A percentile compares a stretch with the other conserved stretches of the same genome.
phyloP scores from a whole-genome alignment of 1,140 invertebrate species.

The Bombus breviceps region DNA sequence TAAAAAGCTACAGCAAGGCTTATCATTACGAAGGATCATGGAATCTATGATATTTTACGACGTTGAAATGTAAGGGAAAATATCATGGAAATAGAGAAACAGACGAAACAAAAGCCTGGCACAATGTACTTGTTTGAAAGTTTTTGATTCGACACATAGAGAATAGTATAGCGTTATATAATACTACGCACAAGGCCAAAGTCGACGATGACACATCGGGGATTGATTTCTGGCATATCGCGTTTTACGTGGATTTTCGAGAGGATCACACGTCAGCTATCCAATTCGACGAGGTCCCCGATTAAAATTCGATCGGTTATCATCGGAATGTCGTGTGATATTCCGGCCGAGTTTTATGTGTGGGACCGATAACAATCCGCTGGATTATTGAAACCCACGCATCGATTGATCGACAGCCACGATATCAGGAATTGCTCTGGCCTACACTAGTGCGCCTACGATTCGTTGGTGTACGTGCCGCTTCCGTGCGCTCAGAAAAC shows the following conservation, averaged over 20 bases:
- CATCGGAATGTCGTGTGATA: slow-evolving; percentile 58
- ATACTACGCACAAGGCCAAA: slow-evolving; percentile 44
- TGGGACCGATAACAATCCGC: slow-evolving; percentile 63
- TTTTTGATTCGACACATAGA: slow-evolving; percentile 25
- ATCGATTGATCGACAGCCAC: slow-evolving; percentile 56
- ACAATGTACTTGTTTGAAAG: neutral
- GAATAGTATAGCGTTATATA: slow-evolving; percentile 4
- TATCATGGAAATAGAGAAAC: neutral
- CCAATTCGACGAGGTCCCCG: slow-evolving; percentile 53
- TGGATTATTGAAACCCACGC: slow-evolving; percentile 60
- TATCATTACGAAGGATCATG: no score
- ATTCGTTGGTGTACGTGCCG: neutral
- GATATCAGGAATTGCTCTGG: slow-evolving; percentile 61
- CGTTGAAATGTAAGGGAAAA: neutral
- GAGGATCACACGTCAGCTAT: slow-evolving; percentile 64
- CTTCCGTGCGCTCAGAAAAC: neutral
- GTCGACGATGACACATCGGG: slow-evolving; percentile 51
- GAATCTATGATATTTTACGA: no score
- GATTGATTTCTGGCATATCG: slow-evolving; percentile 63
- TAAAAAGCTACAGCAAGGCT: no score
- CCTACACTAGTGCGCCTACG: neutral
- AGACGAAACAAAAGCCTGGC: neutral
- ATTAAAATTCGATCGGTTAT: slow-evolving; percentile 72
- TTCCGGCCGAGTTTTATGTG: slow-evolving; percentile 61
- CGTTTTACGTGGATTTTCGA: slow-evolving; percentile 61